Conservation (phyloP, 2,888 invertebrate species). For the Drosophila eohydei region DNA sequence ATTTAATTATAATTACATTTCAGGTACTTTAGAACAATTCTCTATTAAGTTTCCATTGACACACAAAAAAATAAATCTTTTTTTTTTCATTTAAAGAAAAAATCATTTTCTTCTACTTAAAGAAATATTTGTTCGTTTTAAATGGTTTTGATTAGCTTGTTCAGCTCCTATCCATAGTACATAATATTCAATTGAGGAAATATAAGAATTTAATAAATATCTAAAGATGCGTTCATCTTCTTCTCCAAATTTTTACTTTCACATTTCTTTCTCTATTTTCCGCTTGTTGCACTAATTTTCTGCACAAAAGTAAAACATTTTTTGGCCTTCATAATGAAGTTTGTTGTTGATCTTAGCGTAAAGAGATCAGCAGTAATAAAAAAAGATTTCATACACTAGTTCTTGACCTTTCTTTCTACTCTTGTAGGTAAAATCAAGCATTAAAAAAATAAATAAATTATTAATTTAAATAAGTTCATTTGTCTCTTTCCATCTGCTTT, state of each 20-base stretch:
- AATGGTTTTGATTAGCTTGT: too few relatives aligned
- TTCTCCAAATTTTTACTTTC: conserved; percentile 4
- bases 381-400: background rate
- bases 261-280: conserved; percentile 1
- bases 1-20: too few relatives aligned
- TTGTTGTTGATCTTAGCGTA: background rate
- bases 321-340: background rate
- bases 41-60: too few relatives aligned
- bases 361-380: conserved; percentile 3
- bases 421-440: background rate
- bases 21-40: too few relatives aligned
- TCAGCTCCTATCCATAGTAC: too few relatives aligned
- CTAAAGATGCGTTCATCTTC: background rate
- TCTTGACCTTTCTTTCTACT: background rate
- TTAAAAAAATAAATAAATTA: background rate
- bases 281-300: background rate
- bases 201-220: background rate
- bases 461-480: background rate
- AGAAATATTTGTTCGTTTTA: too few relatives aligned
- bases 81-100: too few relatives aligned
- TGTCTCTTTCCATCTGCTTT: background rate
- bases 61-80: too few relatives aligned
- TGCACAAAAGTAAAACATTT: background rate
- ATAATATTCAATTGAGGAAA: background rate
- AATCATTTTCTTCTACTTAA: too few relatives aligned